Evolutionary conservation across 2,113 vertebrate species (phyloP), one percentile per base, ranked within the genome.

Genomic region (Vicugna pacos): DNA sequence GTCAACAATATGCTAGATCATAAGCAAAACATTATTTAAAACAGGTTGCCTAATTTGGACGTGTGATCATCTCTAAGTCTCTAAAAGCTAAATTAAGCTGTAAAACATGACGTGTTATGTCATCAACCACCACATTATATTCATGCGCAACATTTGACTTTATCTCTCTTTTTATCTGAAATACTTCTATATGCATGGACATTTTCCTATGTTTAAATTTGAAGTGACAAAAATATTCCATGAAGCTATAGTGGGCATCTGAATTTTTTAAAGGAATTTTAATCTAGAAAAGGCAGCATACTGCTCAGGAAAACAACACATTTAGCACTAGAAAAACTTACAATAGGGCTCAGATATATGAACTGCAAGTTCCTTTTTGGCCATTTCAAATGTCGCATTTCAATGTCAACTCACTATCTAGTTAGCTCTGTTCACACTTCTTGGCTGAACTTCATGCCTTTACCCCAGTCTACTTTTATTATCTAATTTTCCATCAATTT

Each of bases 131-230:
- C 5, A 46, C 3, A 65, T 42, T 4, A 0, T 30, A 73, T 52
- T 64, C 6, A 24, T 42, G 17, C 11, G 1, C 14, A 86, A 6
- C 19, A 76, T 58, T 82, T 35, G 35, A 35, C 35, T 35, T 28
- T 92, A 15, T 90, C 8, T 35, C 16, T 56, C 54, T 91, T 15
- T 15, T 2, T 95, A n/a, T 22, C 0, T 88, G 83, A 81, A 54
- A 65, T 19, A 0, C 0, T 60, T 94, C 32, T 19, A 6, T 82
- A 32, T 79, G 8, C 89, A 84, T 69, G 28, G 26, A 12, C 52
- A 81, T 96, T 98, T 98, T 79, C 48, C 15, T 22, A 1, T 92
- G 90, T 96, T 75, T 64, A 76, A 94, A 95, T 9, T 73, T 90
- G 48, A 17, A 73, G 8, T 94, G 10, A 32, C 46, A 75, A 65